Percentiles rank a stretch among this genome's conserved stretches.
phyloP scores from a whole-genome alignment of 2,888 invertebrate species.

The Dynastes maya region DNA sequence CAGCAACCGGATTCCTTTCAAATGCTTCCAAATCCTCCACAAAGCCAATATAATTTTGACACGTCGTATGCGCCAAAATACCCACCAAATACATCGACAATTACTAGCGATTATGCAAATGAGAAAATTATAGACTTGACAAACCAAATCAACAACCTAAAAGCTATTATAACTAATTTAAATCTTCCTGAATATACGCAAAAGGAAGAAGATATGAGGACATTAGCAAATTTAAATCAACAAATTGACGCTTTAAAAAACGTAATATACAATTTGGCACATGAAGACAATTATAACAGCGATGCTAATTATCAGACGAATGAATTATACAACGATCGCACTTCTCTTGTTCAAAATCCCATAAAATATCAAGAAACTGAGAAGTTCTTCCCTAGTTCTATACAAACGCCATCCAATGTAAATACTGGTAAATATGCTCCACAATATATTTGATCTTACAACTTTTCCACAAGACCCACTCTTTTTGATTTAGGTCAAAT shows the following conservation, averaged over 20 bases:
- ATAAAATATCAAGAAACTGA: background rate
- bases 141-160: slow-evolving; percentile 63
- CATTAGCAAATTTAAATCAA: slow-evolving; percentile 61
- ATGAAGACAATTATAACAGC: slow-evolving; percentile 7
- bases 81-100: slow-evolving; percentile 26
- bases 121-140: slow-evolving; percentile 61
- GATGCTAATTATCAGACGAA: background rate
- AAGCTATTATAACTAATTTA: slow-evolving; percentile 63
- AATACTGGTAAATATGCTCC: too few relatives aligned
- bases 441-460: too few relatives aligned
- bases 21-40: slow-evolving; percentile 7
- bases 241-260: slow-evolving; percentile 64
- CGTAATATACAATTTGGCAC: slow-evolving; percentile 57
- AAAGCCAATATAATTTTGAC: slow-evolving; percentile 17
- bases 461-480: too few relatives aligned
- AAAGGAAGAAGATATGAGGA: slow-evolving; percentile 62
- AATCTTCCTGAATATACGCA: slow-evolving; percentile 62
- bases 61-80: slow-evolving; percentile 30
- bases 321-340: background rate
- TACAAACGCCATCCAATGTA: too few relatives aligned
- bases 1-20: background rate
- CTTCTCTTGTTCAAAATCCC: background rate
- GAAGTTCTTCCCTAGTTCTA: too few relatives aligned
- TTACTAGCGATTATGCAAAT: slow-evolving; percentile 53
- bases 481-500: too few relatives aligned